A percentile compares a stretch with the other conserved stretches of the same genome.
phyloP scores from a whole-genome alignment of 2,113 vertebrate genomes.

The Phrynocephalus versicolor region DNA sequence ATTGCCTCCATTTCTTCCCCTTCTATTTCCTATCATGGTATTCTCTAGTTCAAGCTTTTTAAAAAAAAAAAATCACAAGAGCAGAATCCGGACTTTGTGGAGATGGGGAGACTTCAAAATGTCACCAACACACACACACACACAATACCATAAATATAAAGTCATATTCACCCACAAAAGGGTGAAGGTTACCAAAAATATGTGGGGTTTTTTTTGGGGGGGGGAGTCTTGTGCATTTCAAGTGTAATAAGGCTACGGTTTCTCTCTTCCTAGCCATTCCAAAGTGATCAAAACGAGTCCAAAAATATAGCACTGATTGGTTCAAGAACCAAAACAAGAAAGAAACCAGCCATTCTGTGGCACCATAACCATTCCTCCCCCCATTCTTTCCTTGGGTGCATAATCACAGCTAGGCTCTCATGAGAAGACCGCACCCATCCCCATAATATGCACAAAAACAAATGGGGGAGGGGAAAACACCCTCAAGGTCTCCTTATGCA shows the following conservation, averaged over 20 bases:
- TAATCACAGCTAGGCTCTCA: rapidly evolving
- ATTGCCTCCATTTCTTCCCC: no score
- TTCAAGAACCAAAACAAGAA: not conserved
- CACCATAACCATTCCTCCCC: rapidly evolving
- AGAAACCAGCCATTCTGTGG: not conserved
- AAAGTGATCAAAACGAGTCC: not conserved
- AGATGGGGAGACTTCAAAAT: no score
- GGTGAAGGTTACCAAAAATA: no score
- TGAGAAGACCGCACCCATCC: not conserved
- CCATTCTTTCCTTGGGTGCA: not conserved
- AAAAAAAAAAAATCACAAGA: no score
- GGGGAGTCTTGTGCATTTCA: no score
- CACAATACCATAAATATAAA: no score
- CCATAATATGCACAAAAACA: not conserved
- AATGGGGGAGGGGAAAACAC: no score
- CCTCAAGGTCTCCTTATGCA: not conserved
- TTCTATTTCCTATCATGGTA: not conserved
- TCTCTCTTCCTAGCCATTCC: not conserved
- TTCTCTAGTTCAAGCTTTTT: not conserved
- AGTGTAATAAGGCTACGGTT: no score
- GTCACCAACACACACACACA: no score
- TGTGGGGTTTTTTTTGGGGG: no score
- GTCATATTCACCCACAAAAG: no score
- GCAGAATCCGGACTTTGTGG: no score
- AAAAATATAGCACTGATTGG: rapidly evolving